Base-by-base conservation (phyloP, 2,888 invertebrate species). In the Nysson spinosus region DNA sequence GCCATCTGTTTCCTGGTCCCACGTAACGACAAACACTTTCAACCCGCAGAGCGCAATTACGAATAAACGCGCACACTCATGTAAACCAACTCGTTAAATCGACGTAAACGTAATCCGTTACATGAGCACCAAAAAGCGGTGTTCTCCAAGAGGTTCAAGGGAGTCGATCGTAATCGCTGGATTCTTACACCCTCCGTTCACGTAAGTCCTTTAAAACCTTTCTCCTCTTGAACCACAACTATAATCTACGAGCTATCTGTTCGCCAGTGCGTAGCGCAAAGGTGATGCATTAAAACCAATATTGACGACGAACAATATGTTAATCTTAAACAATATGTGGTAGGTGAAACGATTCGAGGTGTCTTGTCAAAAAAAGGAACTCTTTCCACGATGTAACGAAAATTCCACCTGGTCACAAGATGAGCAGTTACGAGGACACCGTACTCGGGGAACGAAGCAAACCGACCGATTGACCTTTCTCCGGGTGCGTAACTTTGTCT, bases 401-500 rank as follows among this genome's bases (percentile, higher is more conserved):
- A 42, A 55, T 52, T 69, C 58, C 73, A 68, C 52, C 72, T 69
- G 66, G 69, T 69, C 69, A 70, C 51, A 40, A 44, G 43, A 44
- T 61, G 72, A 20, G 39, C 30, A 40, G 67, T 51, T 32, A 58
- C 43, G 49, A 43, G 64, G 68, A 40, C 60, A 51, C 47, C 60
- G 50, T 55, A 54, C 57, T 70, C 72, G 51, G 34, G 35, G 49
- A 60, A 51, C 66, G 22, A 66, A 72, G 69, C 72, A 62, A n/a
- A 2, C 66, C 72, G 72, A 71, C 73, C 75, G 77, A 73, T 78
- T 75, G 77, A 80, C 78, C 75, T 78, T 79, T 74, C 77, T 80
- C 75, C 78, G 72, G 71, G 79, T 78, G 80, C 77, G 79, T 80
- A 80, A 83, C 83, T 81, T 83, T 78, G 79, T 76, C 82, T 78